A percentile compares a stretch with the other conserved stretches of the same genome.
Conservation (phyloP, 1,140 invertebrate species). For the Sminthurinus signatus region DNA sequence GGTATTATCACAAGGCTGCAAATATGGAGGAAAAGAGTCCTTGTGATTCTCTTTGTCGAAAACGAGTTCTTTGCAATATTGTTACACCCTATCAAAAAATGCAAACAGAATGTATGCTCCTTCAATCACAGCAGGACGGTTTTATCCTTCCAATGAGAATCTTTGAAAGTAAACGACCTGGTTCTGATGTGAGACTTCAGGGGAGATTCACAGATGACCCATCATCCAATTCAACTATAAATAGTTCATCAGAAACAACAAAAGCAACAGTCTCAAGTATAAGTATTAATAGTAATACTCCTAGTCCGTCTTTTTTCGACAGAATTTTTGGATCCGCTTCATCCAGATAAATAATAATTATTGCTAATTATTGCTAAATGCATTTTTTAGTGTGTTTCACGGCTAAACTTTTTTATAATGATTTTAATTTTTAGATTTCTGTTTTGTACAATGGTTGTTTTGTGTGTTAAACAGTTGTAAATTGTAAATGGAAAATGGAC, state of each 20-base stretch:
- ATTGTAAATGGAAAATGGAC: background rate
- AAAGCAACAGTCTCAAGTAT: too few relatives aligned
- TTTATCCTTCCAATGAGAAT: slow-evolving; percentile 19
- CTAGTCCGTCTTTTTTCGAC: slow-evolving; percentile 2
- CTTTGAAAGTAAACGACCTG: slow-evolving; percentile 15
- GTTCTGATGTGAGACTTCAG: background rate
- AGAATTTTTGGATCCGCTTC: background rate
- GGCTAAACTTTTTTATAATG: background rate
- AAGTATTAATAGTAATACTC: too few relatives aligned
- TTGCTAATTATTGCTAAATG: background rate
- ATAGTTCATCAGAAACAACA: background rate
- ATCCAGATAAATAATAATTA: background rate
- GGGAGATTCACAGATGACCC: background rate
- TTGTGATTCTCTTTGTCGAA: slow-evolving; percentile 41
- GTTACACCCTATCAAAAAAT: slow-evolving; percentile 39
- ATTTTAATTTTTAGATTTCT: background rate
- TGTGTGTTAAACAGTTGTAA: background rate
- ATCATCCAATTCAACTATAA: background rate
- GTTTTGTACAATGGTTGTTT: background rate
- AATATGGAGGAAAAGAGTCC: slow-evolving; percentile 32
- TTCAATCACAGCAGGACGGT: slow-evolving; percentile 22
- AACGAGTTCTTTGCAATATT: slow-evolving; percentile 40
- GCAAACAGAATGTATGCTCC: slow-evolving; percentile 33
- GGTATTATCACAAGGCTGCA: slow-evolving; percentile 40
- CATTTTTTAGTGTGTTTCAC: slow-evolving; percentile 1